Evolutionary conservation across 2,113 vertebrate genomes (phyloP), one percentile per base, ranked within the genome.

Genomic region (Hippocampus zosterae): DNA sequence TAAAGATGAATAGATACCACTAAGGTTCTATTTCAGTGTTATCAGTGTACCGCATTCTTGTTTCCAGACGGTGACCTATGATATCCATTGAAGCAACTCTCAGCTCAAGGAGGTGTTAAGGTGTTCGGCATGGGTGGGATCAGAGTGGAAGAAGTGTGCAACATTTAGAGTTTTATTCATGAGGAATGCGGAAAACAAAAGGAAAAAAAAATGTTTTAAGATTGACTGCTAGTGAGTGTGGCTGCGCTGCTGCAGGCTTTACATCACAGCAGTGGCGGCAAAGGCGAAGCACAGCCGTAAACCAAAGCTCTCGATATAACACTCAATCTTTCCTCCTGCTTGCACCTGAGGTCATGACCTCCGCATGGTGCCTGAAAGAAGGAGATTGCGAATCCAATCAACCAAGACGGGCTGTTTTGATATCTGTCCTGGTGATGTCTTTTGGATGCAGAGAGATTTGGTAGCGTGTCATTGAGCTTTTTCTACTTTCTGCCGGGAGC

Each of bases 241-340:
- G 21, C 63, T 74, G 66, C 13, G 8, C 23, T 16, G 59, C 62
- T 67, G 41, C 48, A 60, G 62, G 57, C 41, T 66, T 69, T 33
- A 19, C 59, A 65, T 75, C 48, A 53, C n/a, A 41, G 53, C 56
- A 0, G 50, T 25, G 44, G 48, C 41, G 41, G 67, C 62, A 68
- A 72, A 76, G 65, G 57, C 21, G 19, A 56, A 72, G 62, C 27
- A n/a, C 21, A 44, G 48, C 40, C 42, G 19, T 64, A 56, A 77
- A 80, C 46, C 48, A 63, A 62, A 72, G 40, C 37, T 67, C 53
- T 73, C 68, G 69, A 8, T 66, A 66, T 37, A 69, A 52, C 65
- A 50, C 8, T 63, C 21, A 52, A 60, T 73, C 33, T 75, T 25
- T 16, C 52, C 42, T 50, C 9, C 13, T 21, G n/a, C 68, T 69